Evolutionary conservation across 2,113 vertebrate species (phyloP).

Genomic region (Leucopsar rothschildi): DNA sequence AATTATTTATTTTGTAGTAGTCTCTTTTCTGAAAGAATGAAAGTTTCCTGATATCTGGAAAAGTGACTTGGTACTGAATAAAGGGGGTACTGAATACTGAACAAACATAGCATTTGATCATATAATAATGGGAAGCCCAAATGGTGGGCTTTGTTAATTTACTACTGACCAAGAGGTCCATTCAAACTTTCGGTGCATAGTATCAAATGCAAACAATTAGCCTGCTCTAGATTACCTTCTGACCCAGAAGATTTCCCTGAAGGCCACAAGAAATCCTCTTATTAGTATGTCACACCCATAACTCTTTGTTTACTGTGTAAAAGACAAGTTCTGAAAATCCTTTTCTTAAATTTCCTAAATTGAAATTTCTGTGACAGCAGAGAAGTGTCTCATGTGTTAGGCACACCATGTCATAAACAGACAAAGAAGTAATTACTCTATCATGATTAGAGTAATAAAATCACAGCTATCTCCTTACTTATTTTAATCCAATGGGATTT

Average conservation of each 20-base stretch:
- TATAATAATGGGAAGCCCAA: not conserved
- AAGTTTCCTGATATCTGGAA: not conserved
- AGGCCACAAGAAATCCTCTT: not conserved
- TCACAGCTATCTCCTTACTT: not conserved
- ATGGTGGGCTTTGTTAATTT: not conserved
- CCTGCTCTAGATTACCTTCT: not conserved
- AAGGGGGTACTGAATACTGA: not conserved
- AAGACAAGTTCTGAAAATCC: not conserved
- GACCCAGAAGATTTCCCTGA: not conserved
- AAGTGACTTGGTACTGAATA: not conserved
- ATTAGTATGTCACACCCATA: not conserved
- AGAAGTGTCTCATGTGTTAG: not conserved
- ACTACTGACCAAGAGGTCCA: not conserved
- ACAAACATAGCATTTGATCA: not conserved
- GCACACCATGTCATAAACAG: not conserved
- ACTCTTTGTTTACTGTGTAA: not conserved
- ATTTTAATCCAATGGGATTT: slow-evolving; percentile 14
- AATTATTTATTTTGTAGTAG: not conserved
- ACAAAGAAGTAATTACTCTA: slow-evolving; percentile 3
- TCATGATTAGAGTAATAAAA: not conserved
- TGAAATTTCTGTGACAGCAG: not conserved
- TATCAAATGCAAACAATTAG: not conserved
- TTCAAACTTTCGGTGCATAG: not conserved
- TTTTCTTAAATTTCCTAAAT: not conserved
- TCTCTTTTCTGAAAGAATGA: not conserved